phyloP scores from a whole-genome alignment of 2,797 vertebrate species.

The Mus minutoides region DNA sequence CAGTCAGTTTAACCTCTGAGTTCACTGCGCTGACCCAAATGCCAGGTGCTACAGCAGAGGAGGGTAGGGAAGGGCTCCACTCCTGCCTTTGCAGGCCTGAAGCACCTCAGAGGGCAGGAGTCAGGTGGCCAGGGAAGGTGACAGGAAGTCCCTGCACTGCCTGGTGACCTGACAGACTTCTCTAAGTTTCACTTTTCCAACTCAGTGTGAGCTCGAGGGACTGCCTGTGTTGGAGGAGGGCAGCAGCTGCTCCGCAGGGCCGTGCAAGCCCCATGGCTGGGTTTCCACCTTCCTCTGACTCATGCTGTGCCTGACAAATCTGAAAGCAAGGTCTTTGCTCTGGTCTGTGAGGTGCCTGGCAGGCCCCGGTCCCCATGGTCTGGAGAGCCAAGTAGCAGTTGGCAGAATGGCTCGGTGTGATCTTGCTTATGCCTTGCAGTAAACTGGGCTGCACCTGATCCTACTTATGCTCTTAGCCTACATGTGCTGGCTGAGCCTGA shows the following conservation, averaged over 20 bases:
- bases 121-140: not conserved
- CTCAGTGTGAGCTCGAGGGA: not conserved
- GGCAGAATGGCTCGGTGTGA: not conserved
- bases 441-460: rapidly evolving
- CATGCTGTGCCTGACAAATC: rapidly evolving
- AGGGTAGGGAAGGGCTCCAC: not conserved
- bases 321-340: not conserved
- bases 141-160: rapidly evolving
- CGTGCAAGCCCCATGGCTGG: rapidly evolving
- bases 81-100: not conserved
- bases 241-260: not conserved
- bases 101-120: not conserved
- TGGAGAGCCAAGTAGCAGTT: not conserved
- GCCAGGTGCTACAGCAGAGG: rapidly evolving
- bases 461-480: not conserved
- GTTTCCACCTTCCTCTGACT: not conserved
- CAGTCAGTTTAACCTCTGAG: not conserved
- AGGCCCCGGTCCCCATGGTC: not conserved
- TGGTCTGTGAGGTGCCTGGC: not conserved
- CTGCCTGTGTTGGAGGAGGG: not conserved
- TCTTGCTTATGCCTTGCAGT: rapidly evolving
- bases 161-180: not conserved
- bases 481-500: not conserved
- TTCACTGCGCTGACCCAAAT: not conserved
- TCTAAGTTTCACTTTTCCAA: not conserved